Conservation (phyloP, 1,140 invertebrate genomes). For the Odontomachus brunneus region DNA sequence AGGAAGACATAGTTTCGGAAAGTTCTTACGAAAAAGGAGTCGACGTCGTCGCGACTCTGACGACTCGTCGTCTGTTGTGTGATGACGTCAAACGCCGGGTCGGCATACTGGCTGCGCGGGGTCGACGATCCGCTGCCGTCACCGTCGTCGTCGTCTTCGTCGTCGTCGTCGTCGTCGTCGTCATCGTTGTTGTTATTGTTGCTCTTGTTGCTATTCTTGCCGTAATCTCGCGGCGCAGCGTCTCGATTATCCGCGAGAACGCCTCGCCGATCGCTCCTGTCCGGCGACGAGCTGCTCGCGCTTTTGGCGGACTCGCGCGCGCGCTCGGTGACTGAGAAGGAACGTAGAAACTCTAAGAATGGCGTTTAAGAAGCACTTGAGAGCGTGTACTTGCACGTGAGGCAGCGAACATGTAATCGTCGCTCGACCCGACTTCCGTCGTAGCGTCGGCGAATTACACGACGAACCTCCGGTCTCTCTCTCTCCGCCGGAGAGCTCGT, state of each 20-base stretch:
- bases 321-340: constrained; percentile 30
- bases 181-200: no score
- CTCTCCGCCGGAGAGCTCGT: neutral
- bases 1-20: neutral
- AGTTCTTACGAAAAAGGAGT: constrained; percentile 70
- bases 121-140: constrained; percentile 68
- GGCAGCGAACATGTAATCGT: neutral
- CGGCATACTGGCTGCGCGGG: constrained; percentile 52
- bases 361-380: neutral
- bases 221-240: constrained; percentile 2
- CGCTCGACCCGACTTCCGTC: neutral
- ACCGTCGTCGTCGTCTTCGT: constrained; percentile 43
- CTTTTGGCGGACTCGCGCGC: constrained; percentile 16
- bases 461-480: neutral
- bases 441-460: neutral
- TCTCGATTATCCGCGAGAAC: constrained; percentile 29
- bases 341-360: constrained; percentile 43
- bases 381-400: neutral
- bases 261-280: constrained; percentile 2
- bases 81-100: constrained; percentile 76
- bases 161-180: neutral
- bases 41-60: constrained; percentile 57
- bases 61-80: constrained; percentile 61
- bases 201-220: no score
- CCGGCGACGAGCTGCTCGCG: constrained; percentile 64